Evolutionary conservation across 64 coral and sea anemone genomes (phyloP).

Genomic region (Stylophora pistillata): DNA sequence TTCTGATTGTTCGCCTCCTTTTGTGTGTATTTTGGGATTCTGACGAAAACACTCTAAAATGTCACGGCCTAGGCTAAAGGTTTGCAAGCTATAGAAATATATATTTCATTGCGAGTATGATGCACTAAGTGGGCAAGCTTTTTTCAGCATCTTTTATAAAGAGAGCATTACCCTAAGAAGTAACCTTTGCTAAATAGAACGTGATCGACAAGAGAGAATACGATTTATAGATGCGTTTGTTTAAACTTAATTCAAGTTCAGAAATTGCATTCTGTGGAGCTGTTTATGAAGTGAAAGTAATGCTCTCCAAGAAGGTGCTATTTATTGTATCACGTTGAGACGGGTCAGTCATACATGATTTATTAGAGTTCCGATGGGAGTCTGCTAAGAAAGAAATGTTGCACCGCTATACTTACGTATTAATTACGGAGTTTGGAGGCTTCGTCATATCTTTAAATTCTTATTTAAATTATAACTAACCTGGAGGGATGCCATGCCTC

Average conservation of each 20-base stretch:
- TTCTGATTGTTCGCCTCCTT: no score
- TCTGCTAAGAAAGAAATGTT: no score
- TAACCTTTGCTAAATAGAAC: no score
- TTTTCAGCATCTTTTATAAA: no score
- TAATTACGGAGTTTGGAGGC: neutral
- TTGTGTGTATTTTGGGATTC: no score
- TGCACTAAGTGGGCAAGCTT: no score
- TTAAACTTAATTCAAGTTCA: neutral
- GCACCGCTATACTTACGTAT: neutral
- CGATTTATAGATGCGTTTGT: neutral
- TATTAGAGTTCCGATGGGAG: neutral
- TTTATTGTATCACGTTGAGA: neutral
- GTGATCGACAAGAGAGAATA: neutral
- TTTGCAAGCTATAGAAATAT: no score
- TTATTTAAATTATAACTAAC: neutral
- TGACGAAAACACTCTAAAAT: no score
- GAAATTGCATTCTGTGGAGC: neutral
- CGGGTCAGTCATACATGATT: neutral
- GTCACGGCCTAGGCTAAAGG: no score
- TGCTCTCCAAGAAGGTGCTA: neutral
- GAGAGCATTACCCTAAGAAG: no score
- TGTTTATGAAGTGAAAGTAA: neutral
- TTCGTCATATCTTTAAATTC: neutral
- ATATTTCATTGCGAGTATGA: no score
- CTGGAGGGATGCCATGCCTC: slow-evolving; percentile 34